Evolutionary conservation across 64 coral and sea anemone species (phyloP).

Genomic region (Montipora cactus): DNA sequence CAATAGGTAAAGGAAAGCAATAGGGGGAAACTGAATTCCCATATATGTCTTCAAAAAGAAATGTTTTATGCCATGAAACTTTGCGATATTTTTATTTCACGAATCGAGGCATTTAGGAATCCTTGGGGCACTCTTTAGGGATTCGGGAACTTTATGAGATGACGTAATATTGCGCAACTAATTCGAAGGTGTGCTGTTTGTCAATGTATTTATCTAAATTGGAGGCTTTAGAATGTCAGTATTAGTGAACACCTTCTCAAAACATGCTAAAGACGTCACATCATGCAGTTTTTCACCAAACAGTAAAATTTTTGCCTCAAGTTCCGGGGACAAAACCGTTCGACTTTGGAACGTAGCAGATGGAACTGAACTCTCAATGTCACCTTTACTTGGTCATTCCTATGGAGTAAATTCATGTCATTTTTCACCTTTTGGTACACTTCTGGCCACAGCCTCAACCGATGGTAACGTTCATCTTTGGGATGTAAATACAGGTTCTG

Average conservation of each 20-base stretch:
- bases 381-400: conserved; percentile 84
- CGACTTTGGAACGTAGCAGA: conserved; percentile 94
- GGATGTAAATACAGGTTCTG: conserved; percentile 86
- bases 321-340: conserved; percentile 93
- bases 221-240: conserved; percentile 69
- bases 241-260: conserved; percentile 78
- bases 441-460: conserved; percentile 94
- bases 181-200: not conserved
- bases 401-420: conserved; percentile 95
- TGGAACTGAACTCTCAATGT: conserved; percentile 84
- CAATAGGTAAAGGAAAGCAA: no score
- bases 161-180: not conserved
- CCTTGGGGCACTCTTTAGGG: no score
- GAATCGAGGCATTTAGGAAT: no score
- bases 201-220: no score
- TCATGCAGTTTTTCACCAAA: conserved; percentile 92
- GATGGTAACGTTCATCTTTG: conserved; percentile 93
- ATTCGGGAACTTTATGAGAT: not conserved
- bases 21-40: no score
- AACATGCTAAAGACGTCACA: conserved; percentile 92
- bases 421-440: conserved; percentile 96
- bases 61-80: no score
- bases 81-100: no score
- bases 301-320: conserved; percentile 86
- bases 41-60: no score